These are phyloP conservation scores for Bradypodion pumilum DNA, from an alignment of 2,797 vertebrate genomes.

Conservation along the genomic window DNA sequence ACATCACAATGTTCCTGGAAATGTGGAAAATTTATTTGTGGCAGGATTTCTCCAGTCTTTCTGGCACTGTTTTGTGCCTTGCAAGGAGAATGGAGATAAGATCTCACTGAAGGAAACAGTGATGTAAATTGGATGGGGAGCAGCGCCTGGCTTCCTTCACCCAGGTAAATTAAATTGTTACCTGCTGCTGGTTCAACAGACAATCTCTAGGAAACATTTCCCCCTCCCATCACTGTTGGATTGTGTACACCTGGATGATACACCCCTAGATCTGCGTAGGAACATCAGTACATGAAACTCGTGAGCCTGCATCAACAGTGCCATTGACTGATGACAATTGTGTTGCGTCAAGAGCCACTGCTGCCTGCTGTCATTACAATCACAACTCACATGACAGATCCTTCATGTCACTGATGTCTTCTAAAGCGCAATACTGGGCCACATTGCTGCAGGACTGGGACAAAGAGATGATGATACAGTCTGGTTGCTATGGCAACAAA, in stretches of 20 bases:
- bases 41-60: not conserved
- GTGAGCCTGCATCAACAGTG: fast-evolving
- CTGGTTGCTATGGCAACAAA: constrained; percentile 96
- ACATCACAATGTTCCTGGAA: constrained; percentile 20
- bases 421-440: constrained; percentile 65
- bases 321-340: fast-evolving
- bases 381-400: constrained; percentile 30
- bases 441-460: constrained; percentile 76
- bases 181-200: not conserved
- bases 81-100: not conserved
- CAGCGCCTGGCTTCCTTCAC: fast-evolving
- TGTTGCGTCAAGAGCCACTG: not conserved
- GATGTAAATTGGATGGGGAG: not conserved
- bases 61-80: not conserved
- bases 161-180: too few relatives aligned
- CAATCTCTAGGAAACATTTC: not conserved
- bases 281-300: not conserved
- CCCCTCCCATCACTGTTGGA: not conserved
- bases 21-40: constrained; percentile 35
- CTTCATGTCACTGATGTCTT: constrained; percentile 49
- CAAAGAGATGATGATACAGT: constrained; percentile 88
- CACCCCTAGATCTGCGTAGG: fast-evolving
- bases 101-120: not conserved
- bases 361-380: constrained; percentile 19
- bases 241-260: not conserved